Evolutionary conservation across 2,797 vertebrate genomes (phyloP).

Genomic region (Lepus oiostolus): DNA sequence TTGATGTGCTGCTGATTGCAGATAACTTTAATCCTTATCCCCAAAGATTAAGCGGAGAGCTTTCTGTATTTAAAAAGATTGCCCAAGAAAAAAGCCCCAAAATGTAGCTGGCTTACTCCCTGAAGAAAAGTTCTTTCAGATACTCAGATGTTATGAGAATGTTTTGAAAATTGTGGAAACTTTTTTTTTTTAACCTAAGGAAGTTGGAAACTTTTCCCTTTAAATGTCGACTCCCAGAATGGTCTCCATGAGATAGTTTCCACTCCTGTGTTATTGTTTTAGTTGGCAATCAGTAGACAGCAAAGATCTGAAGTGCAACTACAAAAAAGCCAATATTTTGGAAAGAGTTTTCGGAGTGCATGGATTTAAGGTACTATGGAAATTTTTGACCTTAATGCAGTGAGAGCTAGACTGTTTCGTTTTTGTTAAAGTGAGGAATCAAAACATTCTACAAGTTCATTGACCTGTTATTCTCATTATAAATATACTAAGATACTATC

Average conservation of each 20-base stretch:
- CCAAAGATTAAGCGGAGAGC: conserved; percentile 61
- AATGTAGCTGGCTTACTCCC: conserved; percentile 29
- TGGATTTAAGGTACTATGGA: conserved; percentile 72
- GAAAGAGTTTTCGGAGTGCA: conserved; percentile 80
- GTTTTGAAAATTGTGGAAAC: conserved; percentile 81
- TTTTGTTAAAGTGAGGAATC: conserved; percentile 58
- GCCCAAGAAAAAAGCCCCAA: conserved; percentile 7
- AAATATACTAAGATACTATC: not conserved
- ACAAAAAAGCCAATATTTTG: conserved; percentile 84
- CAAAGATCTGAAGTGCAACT: conserved; percentile 82
- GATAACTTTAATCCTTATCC: conserved; percentile 77
- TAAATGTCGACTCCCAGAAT: conserved; percentile 82
- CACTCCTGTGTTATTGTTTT: conserved; percentile 84
- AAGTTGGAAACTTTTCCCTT: conserved; percentile 85
- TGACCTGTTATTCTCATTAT: not conserved
- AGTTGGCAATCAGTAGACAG: conserved; percentile 81
- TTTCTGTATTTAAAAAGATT: not conserved
- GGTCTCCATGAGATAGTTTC: conserved; percentile 83
- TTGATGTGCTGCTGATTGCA: conserved; percentile 37
- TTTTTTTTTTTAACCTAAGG: conserved; percentile 77
- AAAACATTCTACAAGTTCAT: not conserved
- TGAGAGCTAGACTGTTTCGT: conserved; percentile 6
- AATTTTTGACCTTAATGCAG: conserved; percentile 63
- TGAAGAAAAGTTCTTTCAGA: conserved; percentile 60
- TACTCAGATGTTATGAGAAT: conserved; percentile 58